Evolutionary conservation across 92 coral and sea anemone genomes (phyloP).

Genomic region (Porites lobata): DNA sequence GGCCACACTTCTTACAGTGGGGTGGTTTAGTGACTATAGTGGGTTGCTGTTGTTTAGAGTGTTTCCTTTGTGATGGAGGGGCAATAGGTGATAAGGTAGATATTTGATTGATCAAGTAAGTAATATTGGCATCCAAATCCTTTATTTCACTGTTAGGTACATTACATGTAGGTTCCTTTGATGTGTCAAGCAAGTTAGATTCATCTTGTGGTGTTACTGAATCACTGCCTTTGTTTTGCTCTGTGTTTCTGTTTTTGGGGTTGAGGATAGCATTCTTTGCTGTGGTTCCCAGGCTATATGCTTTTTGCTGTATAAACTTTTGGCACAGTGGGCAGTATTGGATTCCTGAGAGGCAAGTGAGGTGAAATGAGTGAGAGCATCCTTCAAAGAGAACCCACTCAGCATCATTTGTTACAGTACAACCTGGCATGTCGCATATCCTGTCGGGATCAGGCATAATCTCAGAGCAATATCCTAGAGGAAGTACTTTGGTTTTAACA

Average conservation of each 20-base stretch:
- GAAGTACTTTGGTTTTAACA: conserved; percentile 31
- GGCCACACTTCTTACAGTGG: neutral
- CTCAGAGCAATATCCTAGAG: conserved; percentile 14
- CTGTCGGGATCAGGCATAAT: neutral
- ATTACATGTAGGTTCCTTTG: too few species aligned
- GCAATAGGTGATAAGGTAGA: too few species aligned
- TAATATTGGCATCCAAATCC: neutral
- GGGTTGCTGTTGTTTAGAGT: too few species aligned
- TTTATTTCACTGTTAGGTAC: too few species aligned
- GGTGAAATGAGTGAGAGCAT: conserved; percentile 47
- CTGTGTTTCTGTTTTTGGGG: neutral
- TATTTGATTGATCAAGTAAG: conserved; percentile 2
- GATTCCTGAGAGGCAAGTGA: conserved; percentile 3
- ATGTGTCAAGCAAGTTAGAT: neutral
- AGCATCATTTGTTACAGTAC: neutral
- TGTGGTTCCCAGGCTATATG: conserved; percentile 3
- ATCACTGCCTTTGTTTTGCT: neutral
- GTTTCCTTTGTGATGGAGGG: too few species aligned
- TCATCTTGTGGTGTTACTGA: neutral
- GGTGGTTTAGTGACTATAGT: too few species aligned
- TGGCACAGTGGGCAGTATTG: conserved; percentile 9
- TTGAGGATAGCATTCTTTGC: conserved; percentile 21
- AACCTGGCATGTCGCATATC: conserved; percentile 20
- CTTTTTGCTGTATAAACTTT: conserved; percentile 9
- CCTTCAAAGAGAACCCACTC: conserved; percentile 39